Conservation (phyloP, 2,113 vertebrate species). For the Stomatorhinus ivindoensis region DNA sequence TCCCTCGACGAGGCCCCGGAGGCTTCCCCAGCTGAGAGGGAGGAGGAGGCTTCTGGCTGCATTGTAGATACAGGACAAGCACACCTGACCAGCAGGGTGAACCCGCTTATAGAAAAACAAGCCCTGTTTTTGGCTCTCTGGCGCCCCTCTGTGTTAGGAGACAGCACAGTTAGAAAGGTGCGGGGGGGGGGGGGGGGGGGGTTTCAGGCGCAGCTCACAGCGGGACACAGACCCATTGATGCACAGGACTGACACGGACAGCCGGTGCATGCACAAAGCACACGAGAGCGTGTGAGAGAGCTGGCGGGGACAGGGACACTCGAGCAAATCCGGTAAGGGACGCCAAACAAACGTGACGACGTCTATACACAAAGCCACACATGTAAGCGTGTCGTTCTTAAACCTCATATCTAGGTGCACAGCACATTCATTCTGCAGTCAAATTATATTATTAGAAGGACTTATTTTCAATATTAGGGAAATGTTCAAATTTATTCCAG, state of each 20-base stretch:
- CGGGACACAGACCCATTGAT: conserved; percentile 9
- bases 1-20: not conserved
- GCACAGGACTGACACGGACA: conserved; percentile 8
- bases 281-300: not conserved
- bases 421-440: not conserved
- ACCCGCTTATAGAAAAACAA: not conserved
- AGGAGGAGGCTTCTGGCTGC: not conserved
- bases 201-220: not conserved
- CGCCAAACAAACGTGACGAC: conserved; percentile 10
- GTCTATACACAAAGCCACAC: conserved; percentile 17
- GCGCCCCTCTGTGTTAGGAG: not conserved
- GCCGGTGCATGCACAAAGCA: conserved; percentile 3
- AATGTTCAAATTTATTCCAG: not conserved
- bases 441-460: not conserved
- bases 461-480: not conserved
- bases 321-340: not conserved
- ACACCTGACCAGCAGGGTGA: not conserved
- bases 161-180: not conserved
- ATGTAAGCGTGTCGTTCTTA: not conserved
- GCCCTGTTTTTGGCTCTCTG: not conserved
- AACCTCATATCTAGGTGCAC: not conserved
- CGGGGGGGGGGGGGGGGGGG: not conserved
- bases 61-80: not conserved
- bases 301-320: not conserved
- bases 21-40: not conserved